phyloP scores from a whole-genome alignment of 2,113 vertebrate species.

The Seriola aureovittata region DNA sequence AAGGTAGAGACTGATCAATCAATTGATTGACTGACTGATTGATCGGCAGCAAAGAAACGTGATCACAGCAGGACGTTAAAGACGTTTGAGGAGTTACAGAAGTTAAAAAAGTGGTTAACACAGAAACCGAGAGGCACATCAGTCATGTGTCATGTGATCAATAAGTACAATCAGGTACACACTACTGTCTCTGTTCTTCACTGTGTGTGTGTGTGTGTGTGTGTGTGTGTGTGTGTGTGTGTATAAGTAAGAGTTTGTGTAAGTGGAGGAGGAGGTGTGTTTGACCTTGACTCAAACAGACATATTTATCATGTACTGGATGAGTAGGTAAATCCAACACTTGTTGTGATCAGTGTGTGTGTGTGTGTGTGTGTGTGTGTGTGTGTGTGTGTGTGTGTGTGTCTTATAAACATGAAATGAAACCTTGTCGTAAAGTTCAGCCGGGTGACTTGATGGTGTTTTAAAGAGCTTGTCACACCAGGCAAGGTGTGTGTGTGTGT shows the following conservation, averaged over 20 bases:
- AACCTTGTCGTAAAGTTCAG: constrained; percentile 71
- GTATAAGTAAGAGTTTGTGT: constrained; percentile 11
- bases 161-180: too few species aligned
- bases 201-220: constrained; percentile 19
- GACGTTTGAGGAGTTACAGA: too few species aligned
- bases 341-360: constrained; percentile 36
- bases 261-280: constrained; percentile 36
- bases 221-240: constrained; percentile 17
- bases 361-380: constrained; percentile 18
- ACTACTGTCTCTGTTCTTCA: too few species aligned
- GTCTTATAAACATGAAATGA: constrained; percentile 77
- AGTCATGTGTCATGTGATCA: too few species aligned
- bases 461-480: constrained; percentile 72
- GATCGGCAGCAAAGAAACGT: too few species aligned
- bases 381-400: constrained; percentile 24
- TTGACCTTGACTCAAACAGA: constrained; percentile 93
- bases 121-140: too few species aligned
- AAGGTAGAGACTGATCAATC: too few species aligned
- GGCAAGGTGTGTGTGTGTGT: constrained; percentile 19
- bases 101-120: too few species aligned
- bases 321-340: constrained; percentile 85
- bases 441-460: constrained; percentile 70
- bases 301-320: constrained; percentile 92
- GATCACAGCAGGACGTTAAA: too few species aligned
- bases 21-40: too few species aligned